Base-by-base conservation (phyloP, 37 sponge, comb jelly and placozoan species). In the Oopsacas minuta region DNA sequence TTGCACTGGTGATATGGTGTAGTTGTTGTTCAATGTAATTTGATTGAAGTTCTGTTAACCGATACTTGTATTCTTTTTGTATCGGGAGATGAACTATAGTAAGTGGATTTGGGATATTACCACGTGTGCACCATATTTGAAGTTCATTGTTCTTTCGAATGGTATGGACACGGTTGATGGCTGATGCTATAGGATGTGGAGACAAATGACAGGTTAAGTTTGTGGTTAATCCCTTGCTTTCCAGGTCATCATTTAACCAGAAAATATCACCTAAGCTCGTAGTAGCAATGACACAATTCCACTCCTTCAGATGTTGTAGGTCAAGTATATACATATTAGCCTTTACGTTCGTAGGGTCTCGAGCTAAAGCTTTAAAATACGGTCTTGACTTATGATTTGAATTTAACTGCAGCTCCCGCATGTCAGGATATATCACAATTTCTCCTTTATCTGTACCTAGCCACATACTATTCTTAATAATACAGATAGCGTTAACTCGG, bases 401-500 rank as follows among this genome's bases (percentile, higher is more conserved):
- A 34, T 61, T 34, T 12, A n/a, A 12, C 28, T 61, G 75, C 22
- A 61, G 30, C 30, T 61, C 75, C 28, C 75, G 75, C 28, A 61
- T 25, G 28, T 61, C 75, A n/a, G 28, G 75, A 61, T 25, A 61
- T 61, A 61, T 61, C 7, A 61, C 22, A 32, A 61, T 61, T 12
- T 61, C 75, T 32, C 75, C 75, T 61, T 61, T 61, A 61, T 61
- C 75, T n/a, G 75, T 61, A n/a, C 75, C 75, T 61, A 61, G 28
- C 75, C 75, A 61, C 75, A 61, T 61, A 10, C 28, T 61, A 61
- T 61, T 61, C 28, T 61, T 61, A 61, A 61, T 61, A 7, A 61
- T 5, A 12, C 75, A 61, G 5, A 61, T 61, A n/a, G 75, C 75
- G 28, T 61, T 61, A 61, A 61, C 75, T 25, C 75, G 75, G 5